Percentiles rank a stretch among this genome's conserved stretches.
Evolutionary conservation across 2,797 vertebrate species (phyloP).

Genomic region (Nannoperca australis): DNA sequence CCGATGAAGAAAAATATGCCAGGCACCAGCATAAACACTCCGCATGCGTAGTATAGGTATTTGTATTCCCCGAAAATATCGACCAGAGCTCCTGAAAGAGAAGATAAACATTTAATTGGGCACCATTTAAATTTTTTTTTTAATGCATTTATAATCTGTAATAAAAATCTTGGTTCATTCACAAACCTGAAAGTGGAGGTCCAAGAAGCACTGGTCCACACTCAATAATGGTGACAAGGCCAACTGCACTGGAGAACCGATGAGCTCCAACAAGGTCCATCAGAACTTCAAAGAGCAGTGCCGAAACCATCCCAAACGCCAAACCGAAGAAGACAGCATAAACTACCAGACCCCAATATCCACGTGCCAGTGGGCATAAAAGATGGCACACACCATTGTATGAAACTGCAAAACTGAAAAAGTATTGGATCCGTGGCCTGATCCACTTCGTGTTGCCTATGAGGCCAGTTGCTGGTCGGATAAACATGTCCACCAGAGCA

Average conservation of each 20-base stretch:
- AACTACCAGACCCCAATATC: constrained; percentile 76
- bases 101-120: constrained; percentile 4
- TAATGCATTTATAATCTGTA: neutral
- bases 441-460: constrained; percentile 86
- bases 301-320: constrained; percentile 87
- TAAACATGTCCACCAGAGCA: constrained; percentile 86
- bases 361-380: constrained; percentile 84
- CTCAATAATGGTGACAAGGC: constrained; percentile 87
- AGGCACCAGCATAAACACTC: constrained; percentile 85
- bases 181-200: constrained; percentile 87
- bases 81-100: constrained; percentile 83
- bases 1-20: constrained; percentile 89
- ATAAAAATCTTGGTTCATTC: neutral
- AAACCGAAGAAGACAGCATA: constrained; percentile 85
- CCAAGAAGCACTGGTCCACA: constrained; percentile 87
- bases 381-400: constrained; percentile 87
- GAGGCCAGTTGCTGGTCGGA: constrained; percentile 82
- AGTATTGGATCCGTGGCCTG: constrained; percentile 86
- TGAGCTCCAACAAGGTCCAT: constrained; percentile 87
- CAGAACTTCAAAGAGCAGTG: constrained; percentile 88
- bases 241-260: constrained; percentile 86
- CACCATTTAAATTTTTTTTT: neutral
- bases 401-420: constrained; percentile 85
- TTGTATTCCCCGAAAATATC: constrained; percentile 88
- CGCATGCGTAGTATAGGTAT: constrained; percentile 89